These are phyloP conservation scores for Dendrocopos noguchii DNA, from an alignment of 2,113 vertebrate genomes.

Conservation along the genomic window DNA sequence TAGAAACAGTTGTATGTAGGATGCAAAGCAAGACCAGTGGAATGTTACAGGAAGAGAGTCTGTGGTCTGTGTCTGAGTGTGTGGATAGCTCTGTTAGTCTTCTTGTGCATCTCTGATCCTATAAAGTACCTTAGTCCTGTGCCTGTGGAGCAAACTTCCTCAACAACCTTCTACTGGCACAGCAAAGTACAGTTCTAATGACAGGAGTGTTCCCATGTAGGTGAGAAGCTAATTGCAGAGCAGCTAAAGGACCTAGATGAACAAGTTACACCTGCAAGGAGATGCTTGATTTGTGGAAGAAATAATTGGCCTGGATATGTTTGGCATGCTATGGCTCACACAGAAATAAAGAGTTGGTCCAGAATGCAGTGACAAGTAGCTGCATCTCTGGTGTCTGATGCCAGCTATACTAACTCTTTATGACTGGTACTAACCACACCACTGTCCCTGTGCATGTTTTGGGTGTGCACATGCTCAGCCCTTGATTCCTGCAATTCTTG, in stretches of 20 bases:
- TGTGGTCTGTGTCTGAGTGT: neutral
- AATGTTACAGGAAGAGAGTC: neutral
- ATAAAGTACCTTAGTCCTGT: neutral
- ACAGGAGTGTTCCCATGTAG: neutral
- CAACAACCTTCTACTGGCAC: neutral
- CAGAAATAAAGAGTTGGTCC: neutral
- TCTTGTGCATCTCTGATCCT: neutral
- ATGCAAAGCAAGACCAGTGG: neutral
- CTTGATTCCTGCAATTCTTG: neutral
- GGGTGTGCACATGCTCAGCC: neutral
- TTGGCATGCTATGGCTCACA: neutral
- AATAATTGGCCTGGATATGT: neutral
- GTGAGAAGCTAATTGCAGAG: constrained; percentile 8
- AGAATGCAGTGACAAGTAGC: neutral
- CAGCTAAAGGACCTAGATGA: constrained; percentile 11
- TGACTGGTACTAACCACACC: neutral
- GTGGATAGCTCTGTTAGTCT: neutral
- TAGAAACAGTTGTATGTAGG: neutral
- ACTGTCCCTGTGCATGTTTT: neutral
- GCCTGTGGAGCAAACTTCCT: neutral
- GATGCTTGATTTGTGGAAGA: neutral
- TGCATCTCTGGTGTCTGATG: neutral
- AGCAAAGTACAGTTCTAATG: neutral
- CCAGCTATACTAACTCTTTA: neutral
- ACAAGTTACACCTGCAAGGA: neutral